Base-by-base conservation (phyloP, 2,888 invertebrate genomes). In the Celastrina argiolus region DNA sequence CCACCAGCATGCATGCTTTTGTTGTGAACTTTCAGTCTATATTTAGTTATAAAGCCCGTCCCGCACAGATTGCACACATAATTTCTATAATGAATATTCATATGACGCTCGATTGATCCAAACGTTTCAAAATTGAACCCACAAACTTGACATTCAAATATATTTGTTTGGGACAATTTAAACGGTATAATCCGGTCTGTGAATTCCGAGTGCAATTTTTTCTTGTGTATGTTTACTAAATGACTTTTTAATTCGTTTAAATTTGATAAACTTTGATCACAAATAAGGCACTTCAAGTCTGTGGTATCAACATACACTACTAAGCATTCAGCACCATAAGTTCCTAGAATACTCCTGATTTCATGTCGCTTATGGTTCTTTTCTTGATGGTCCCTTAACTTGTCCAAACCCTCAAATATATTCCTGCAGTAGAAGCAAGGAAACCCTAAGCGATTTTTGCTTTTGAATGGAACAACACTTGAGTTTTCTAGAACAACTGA, bases 1-100 rank as follows among this genome's bases (percentile, higher is more conserved):
- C 87, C 88, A 0, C 75, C 79, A 0, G 75, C 70, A 7, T 89
- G 89, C 76, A 84, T 81, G 12, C 82, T 81, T 67, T 88, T 87
- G 0, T 76, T 72, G 28, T 89, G 89, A 0, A 87, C 86, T 74
- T 87, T 87, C 2, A 89, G 67, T 6, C 84, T 73, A 45, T 86
- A 84, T 69, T 82, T 83, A 0, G 88, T 89, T 0, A 87, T 81
- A 56, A 86, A 89, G 0, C 90, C 89, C 0, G 84, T 78, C 0
- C 88, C 89, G 26, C 88, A 89, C 3, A 84, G 83, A 14, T 81
- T 81, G 66, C 88, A 89, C 0, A 88, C 82, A 26, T 84, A 87
- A 18, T 88, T 88, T 31, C 87, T 81, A 67, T 79, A 90, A 69
- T 90, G 89, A 0, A 82, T 80, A 5, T 89, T 89, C 90, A 90